Conservation (phyloP, 2,113 vertebrate species). For the Poeciliopsis occidentalis region DNA sequence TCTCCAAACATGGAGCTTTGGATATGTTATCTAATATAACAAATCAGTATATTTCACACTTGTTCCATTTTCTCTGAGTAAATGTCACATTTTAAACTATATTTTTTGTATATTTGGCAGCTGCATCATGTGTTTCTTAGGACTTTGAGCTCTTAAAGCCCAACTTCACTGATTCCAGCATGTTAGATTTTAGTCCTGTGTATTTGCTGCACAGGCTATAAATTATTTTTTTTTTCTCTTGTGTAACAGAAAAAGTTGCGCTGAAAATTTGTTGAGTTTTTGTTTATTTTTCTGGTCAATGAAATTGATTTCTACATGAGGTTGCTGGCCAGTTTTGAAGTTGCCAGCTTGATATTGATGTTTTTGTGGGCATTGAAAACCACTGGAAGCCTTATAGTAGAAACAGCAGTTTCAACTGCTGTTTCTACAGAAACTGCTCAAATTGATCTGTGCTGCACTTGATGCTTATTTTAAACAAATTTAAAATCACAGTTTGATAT, state of each 20-base stretch:
- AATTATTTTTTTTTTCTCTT: neutral
- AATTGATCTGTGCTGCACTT: neutral
- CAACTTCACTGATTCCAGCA: no score
- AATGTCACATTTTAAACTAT: neutral
- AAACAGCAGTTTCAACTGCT: neutral
- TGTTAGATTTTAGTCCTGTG: neutral
- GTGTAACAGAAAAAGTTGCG: neutral
- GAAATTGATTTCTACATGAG: constrained; percentile 1
- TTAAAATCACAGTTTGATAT: neutral
- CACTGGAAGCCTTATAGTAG: neutral
- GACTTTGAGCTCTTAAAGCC: neutral
- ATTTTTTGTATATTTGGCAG: neutral
- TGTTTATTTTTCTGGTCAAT: neutral
- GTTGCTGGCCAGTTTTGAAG: neutral
- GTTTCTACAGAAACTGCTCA: neutral
- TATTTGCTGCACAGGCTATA: neutral
- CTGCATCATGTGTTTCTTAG: no score
- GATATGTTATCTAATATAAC: neutral
- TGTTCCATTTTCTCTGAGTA: neutral
- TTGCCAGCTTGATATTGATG: neutral
- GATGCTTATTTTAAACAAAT: neutral
- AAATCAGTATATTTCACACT: neutral
- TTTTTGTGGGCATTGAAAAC: neutral
- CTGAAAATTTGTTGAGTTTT: neutral
- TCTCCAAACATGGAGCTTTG: neutral